Conservation (phyloP, 1,140 invertebrate genomes). For the Meteorus sp. region DNA sequence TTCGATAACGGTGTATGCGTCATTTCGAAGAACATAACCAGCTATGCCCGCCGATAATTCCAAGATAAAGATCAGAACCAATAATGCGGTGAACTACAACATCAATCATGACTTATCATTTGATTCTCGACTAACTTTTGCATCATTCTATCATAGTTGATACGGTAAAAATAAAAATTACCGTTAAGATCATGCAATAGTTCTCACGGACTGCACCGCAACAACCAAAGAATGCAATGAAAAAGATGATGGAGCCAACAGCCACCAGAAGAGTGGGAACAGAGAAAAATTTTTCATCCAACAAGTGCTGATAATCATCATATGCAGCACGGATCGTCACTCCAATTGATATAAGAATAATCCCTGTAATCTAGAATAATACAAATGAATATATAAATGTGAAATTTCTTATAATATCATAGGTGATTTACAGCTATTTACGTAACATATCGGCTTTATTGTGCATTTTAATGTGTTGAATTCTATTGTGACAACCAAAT, state of each 20-base stretch:
- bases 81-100: constrained; percentile 71
- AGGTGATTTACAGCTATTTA: too few species aligned
- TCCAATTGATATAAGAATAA: constrained; percentile 70
- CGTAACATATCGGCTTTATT: not conserved
- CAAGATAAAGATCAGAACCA: constrained; percentile 77
- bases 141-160: too few species aligned
- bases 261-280: constrained; percentile 78
- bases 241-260: constrained; percentile 76
- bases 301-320: constrained; percentile 67
- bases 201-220: constrained; percentile 83
- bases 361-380: constrained; percentile 68
- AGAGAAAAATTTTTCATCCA: constrained; percentile 63
- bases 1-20: constrained; percentile 59
- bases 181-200: constrained; percentile 78
- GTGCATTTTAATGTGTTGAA: too few species aligned
- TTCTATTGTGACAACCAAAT: too few species aligned
- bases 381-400: constrained; percentile 3
- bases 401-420: too few species aligned
- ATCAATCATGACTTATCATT: not conserved
- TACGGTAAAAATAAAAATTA: too few species aligned
- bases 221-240: constrained; percentile 85
- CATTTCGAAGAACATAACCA: constrained; percentile 70
- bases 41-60: constrained; percentile 81
- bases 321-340: constrained; percentile 67
- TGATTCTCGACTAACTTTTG: not conserved